Evolutionary conservation across 2,113 vertebrate genomes (phyloP).

Genomic region (Menidia beryllina): DNA sequence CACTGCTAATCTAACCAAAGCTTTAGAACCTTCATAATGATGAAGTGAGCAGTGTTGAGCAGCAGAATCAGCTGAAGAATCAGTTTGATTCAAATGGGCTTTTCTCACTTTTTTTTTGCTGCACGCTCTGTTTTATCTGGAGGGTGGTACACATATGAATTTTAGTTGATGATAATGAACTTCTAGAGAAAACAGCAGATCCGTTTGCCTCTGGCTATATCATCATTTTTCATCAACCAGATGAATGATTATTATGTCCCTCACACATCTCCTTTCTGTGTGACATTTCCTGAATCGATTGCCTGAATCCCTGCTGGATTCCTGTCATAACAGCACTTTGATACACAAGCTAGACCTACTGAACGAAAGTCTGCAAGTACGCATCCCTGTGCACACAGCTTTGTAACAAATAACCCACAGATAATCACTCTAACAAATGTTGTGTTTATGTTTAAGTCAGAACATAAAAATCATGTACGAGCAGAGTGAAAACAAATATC

Average conservation of each 20-base stretch:
- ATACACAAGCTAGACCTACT: background rate
- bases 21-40: slow-evolving; percentile 29
- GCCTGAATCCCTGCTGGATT: background rate
- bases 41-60: slow-evolving; percentile 19
- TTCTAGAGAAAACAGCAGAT: background rate
- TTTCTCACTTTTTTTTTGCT: slow-evolving; percentile 28
- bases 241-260: slow-evolving; percentile 1
- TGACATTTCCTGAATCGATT: background rate
- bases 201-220: background rate
- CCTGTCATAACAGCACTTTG: background rate
- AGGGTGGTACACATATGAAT: slow-evolving; percentile 32
- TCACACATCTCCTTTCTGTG: background rate
- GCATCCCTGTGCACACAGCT: background rate
- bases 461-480: background rate
- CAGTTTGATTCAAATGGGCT: slow-evolving; percentile 14
- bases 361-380: too few relatives aligned
- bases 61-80: slow-evolving; percentile 6
- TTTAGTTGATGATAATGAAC: slow-evolving; percentile 42
- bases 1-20: slow-evolving; percentile 7
- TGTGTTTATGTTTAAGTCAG: background rate
- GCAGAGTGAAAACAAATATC: background rate
- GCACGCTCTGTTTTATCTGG: slow-evolving; percentile 14
- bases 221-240: background rate
- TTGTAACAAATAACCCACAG: background rate
- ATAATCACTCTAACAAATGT: background rate